Conservation (phyloP, 2,113 vertebrate species). For the Cottus gobio region DNA sequence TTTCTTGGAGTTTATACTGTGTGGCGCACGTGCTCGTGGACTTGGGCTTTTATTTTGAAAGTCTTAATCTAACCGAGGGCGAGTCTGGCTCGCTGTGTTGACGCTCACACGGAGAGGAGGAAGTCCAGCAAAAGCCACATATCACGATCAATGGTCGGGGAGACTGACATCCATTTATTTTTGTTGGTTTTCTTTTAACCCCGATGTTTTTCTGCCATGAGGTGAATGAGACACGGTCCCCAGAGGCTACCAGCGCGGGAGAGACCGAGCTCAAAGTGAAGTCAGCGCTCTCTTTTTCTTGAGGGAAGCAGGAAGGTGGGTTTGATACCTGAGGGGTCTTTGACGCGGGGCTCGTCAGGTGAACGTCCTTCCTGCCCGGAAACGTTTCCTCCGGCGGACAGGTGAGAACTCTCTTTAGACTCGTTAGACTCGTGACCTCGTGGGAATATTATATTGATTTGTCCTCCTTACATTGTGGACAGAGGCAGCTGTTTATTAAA, state of each 20-base stretch:
- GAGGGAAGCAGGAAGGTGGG: not conserved
- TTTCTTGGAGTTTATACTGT: not conserved
- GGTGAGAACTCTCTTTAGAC: not conserved
- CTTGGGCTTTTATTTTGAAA: slow-evolving; percentile 54
- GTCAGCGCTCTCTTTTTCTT: fast-evolving
- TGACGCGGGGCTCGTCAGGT: slow-evolving; percentile 30
- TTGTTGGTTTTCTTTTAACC: not conserved
- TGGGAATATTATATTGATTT: too few species aligned
- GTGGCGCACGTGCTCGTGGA: not conserved
- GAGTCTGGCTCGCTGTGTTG: not conserved
- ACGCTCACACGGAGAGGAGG: slow-evolving; percentile 20
- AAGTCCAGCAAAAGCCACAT: not conserved
- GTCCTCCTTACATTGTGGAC: too few species aligned
- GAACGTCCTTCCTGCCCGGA: not conserved
- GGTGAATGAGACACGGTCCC: not conserved
- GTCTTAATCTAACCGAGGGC: fast-evolving
- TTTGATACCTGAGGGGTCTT: slow-evolving; percentile 22
- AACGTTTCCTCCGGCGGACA: not conserved
- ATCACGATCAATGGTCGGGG: not conserved
- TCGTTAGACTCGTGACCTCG: not conserved
- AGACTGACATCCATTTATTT: not conserved
- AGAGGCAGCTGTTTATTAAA: not conserved
- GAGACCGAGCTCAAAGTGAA: not conserved
- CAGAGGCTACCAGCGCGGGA: not conserved
- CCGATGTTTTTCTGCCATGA: not conserved